Evolutionary conservation across 2,113 vertebrate species (phyloP).

Genomic region (Manacus vitellinus): DNA sequence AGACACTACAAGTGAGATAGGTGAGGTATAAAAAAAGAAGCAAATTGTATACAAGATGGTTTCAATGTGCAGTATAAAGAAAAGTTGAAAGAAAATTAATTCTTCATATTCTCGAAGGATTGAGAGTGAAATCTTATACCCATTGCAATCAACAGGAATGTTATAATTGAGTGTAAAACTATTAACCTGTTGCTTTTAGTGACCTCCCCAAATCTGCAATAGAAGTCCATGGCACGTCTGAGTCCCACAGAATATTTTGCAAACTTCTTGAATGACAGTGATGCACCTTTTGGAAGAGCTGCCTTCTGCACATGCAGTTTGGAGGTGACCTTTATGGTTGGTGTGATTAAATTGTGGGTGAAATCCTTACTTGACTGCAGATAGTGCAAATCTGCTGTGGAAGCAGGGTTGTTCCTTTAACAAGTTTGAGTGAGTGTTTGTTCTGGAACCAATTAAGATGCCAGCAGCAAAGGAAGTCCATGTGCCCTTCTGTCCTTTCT

Average conservation of each 20-base stretch:
- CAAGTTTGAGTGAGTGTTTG: not conserved
- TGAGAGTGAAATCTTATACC: not conserved
- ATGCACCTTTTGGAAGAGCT: not conserved
- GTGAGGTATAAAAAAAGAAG: not conserved
- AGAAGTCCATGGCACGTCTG: not conserved
- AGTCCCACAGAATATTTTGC: not conserved
- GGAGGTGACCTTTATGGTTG: not conserved
- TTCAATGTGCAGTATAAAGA: not conserved
- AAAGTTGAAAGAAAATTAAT: not conserved
- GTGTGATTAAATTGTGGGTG: not conserved
- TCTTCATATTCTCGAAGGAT: not conserved
- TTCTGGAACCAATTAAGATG: conserved; percentile 20
- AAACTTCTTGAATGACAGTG: not conserved
- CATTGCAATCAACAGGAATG: not conserved
- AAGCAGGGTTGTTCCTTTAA: not conserved
- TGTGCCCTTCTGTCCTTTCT: conserved; percentile 2
- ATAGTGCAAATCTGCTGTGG: not conserved
- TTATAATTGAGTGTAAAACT: not conserved
- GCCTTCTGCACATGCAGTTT: not conserved
- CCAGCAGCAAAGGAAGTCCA: not conserved
- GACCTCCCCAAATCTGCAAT: not conserved
- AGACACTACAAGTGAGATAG: not conserved
- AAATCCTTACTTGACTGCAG: not conserved
- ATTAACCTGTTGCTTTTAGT: not conserved
- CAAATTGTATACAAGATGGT: not conserved